phyloP scores from a whole-genome alignment of 2,888 invertebrate species.

The Camptogramma bilineatum region DNA sequence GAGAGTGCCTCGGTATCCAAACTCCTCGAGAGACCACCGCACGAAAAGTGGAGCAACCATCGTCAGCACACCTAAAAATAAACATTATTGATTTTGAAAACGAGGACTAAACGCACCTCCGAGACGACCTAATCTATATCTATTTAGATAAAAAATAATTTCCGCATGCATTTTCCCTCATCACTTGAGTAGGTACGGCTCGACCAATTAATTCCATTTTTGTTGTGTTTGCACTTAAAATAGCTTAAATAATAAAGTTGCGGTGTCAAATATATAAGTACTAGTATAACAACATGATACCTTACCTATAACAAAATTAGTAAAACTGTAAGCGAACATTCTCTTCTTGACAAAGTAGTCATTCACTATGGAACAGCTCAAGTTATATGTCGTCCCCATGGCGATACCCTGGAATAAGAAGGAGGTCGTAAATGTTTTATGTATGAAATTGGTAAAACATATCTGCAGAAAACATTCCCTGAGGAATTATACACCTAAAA shows the following conservation, averaged over 20 bases:
- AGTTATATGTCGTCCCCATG: conserved; percentile 57
- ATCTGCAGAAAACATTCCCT: too few species aligned
- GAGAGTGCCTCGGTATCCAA: conserved; percentile 88
- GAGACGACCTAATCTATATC: too few species aligned
- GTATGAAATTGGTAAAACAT: not conserved
- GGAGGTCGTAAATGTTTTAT: not conserved
- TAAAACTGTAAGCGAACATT: conserved; percentile 58
- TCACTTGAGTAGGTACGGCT: too few species aligned
- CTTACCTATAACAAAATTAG: conserved; percentile 61
- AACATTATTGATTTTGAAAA: too few species aligned
- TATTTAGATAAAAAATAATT: too few species aligned
- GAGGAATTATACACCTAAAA: too few species aligned
- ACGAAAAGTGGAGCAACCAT: conserved; percentile 87
- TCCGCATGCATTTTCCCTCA: too few species aligned
- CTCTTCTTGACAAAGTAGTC: conserved; percentile 64
- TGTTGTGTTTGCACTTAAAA: too few species aligned
- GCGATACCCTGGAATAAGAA: conserved; percentile 52
- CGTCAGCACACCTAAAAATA: conserved; percentile 79
- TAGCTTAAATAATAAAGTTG: too few species aligned
- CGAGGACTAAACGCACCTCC: too few species aligned
- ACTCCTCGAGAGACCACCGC: conserved; percentile 83
- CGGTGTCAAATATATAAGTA: too few species aligned
- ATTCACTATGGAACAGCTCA: conserved; percentile 58
- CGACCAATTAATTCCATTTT: too few species aligned
- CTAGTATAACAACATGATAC: not conserved